Percentiles rank a stretch among this genome's conserved stretches.
Evolutionary conservation across 2,113 vertebrate genomes (phyloP).

Genomic region (Ageneiosus marmoratus): DNA sequence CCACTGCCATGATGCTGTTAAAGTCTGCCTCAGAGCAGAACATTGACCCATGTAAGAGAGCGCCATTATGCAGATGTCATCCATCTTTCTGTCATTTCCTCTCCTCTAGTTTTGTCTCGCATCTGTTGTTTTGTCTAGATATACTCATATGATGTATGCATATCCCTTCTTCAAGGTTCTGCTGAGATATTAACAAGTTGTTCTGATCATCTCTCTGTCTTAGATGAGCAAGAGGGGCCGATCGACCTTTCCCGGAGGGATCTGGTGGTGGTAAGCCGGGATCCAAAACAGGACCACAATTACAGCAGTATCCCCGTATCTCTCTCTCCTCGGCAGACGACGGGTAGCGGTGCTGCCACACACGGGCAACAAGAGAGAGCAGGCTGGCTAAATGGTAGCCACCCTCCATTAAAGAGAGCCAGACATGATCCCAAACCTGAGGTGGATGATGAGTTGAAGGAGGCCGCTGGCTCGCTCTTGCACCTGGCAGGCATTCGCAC

Average conservation of each 20-base stretch:
- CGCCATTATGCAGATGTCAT: constrained; percentile 50
- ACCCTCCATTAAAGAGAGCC: constrained; percentile 72
- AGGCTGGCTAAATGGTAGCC: constrained; percentile 58
- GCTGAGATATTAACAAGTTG: background rate
- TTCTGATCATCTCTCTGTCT: constrained; percentile 7
- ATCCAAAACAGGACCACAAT: constrained; percentile 96
- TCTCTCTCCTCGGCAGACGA: constrained; percentile 83
- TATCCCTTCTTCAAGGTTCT: background rate
- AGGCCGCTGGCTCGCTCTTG: constrained; percentile 94
- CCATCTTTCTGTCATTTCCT: constrained; percentile 28
- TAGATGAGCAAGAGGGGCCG: constrained; percentile 74
- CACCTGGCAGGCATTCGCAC: constrained; percentile 94
- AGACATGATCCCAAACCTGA: constrained; percentile 81
- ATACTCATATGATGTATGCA: background rate
- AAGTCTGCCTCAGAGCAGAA: constrained; percentile 97
- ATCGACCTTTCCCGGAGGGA: constrained; percentile 78
- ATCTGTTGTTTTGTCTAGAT: constrained; percentile 24
- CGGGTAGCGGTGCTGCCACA: constrained; percentile 79
- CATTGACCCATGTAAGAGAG: constrained; percentile 92
- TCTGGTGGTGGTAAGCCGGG: constrained; percentile 78
- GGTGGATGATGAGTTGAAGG: constrained; percentile 96
- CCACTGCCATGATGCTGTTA: constrained; percentile 99
- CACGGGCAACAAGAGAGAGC: constrained; percentile 87
- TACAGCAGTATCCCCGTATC: constrained; percentile 85
- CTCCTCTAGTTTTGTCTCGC: constrained; percentile 7